Conservation (phyloP, 2,797 vertebrate species). For the Adelosebastes latens region DNA sequence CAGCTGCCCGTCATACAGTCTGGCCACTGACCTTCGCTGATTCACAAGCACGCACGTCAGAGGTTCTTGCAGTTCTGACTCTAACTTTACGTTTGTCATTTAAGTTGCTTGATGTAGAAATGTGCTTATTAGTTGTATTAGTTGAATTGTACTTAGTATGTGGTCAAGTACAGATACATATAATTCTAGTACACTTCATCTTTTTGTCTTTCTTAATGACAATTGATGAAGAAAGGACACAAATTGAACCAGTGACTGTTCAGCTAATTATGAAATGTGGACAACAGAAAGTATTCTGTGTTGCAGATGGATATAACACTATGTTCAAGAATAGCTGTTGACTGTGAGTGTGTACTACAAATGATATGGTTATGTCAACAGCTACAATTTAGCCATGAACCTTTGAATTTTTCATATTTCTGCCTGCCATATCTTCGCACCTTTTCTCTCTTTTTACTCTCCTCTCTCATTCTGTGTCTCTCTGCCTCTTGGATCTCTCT, state of each 20-base stretch:
- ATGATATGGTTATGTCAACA: slow-evolving; percentile 50
- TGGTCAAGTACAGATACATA: background rate
- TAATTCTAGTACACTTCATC: background rate
- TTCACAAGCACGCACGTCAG: background rate
- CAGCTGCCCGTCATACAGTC: slow-evolving; percentile 65
- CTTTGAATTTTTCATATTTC: slow-evolving; percentile 60
- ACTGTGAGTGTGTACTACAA: slow-evolving; percentile 19
- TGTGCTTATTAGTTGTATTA: background rate
- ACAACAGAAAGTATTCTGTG: background rate
- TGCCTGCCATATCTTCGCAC: slow-evolving; percentile 17
- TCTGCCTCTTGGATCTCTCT: slow-evolving; percentile 67
- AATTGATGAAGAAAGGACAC: background rate
- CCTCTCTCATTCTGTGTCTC: slow-evolving; percentile 46
- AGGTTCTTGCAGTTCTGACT: slow-evolving; percentile 6
- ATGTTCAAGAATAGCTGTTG: background rate
- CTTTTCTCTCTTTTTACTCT: slow-evolving; percentile 32
- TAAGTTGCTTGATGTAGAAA: background rate
- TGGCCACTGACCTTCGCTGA: slow-evolving; percentile 31
- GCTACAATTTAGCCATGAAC: slow-evolving; percentile 45
- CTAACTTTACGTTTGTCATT: background rate
- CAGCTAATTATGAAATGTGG: background rate
- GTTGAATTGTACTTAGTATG: background rate
- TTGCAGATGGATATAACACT: background rate
- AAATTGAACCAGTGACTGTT: background rate
- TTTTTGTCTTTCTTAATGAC: background rate